Conservation (phyloP, 2,113 vertebrate species). For the Muntiacus reevesi region DNA sequence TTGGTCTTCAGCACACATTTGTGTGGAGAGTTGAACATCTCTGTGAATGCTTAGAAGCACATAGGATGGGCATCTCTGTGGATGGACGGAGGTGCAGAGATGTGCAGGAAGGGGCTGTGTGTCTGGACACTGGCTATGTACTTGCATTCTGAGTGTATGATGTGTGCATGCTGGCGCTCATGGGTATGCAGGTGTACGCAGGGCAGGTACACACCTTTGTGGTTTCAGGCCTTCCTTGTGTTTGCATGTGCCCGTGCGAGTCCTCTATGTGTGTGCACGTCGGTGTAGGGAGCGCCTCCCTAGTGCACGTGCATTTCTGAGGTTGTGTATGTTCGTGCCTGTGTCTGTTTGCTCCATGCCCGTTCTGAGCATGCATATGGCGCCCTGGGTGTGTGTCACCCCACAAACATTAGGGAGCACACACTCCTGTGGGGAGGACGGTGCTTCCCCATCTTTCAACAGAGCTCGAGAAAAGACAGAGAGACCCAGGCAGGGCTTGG, state of each 20-base stretch:
- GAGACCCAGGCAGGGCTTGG: not conserved
- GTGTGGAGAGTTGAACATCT: not conserved
- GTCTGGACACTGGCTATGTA: rapidly evolving
- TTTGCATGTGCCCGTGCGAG: rapidly evolving
- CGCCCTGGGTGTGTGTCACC: not conserved
- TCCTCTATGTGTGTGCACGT: rapidly evolving
- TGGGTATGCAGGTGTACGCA: rapidly evolving
- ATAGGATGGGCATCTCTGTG: rapidly evolving
- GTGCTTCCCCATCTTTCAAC: not conserved
- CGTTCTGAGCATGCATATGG: rapidly evolving
- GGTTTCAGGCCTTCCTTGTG: not conserved
- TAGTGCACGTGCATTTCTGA: rapidly evolving
- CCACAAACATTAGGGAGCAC: not conserved
- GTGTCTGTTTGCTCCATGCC: not conserved
- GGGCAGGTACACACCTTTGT: not conserved
- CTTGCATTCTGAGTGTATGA: not conserved
- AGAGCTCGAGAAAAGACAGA: not conserved
- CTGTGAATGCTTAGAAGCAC: not conserved
- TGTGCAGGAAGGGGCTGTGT: rapidly evolving
- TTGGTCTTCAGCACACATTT: not conserved
- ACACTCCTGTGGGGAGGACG: rapidly evolving
- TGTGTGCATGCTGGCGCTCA: rapidly evolving
- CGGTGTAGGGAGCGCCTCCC: rapidly evolving
- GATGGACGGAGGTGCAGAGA: rapidly evolving
- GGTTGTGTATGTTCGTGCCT: not conserved